Conservation (phyloP, 2,113 vertebrate genomes). For the Chrysemys picta region DNA sequence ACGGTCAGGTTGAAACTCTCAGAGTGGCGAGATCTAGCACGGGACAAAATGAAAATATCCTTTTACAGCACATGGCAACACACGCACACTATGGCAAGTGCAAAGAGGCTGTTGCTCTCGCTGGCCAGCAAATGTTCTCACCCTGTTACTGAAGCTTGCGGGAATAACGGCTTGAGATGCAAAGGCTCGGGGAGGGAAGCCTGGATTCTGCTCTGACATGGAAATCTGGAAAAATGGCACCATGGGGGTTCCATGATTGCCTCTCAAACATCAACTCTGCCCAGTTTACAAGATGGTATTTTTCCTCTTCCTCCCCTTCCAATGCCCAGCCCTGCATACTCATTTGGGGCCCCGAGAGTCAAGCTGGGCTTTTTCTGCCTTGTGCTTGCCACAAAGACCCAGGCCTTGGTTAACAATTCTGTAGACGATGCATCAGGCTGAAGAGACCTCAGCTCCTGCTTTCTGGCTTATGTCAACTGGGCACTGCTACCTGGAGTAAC, state of each 20-base stretch:
- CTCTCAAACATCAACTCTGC: neutral
- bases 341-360: neutral
- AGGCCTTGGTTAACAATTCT: too few species aligned
- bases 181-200: neutral
- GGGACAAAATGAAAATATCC: neutral
- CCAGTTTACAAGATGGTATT: neutral
- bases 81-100: neutral
- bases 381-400: neutral
- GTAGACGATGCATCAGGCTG: neutral
- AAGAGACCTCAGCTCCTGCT: too few species aligned
- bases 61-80: neutral
- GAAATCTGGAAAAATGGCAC: neutral
- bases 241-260: rapidly evolving
- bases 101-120: neutral
- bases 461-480: too few species aligned
- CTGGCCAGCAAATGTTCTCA: neutral
- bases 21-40: neutral
- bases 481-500: too few species aligned
- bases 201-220: neutral
- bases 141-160: neutral
- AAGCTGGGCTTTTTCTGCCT: neutral
- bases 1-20: rapidly evolving
- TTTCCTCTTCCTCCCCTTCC: neutral
- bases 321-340: neutral
- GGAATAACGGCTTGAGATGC: neutral